Percentiles rank a stretch among this genome's conserved stretches.
Evolutionary conservation across 1,140 invertebrate genomes (phyloP).

Genomic region (Acromyrmex heyeri): DNA sequence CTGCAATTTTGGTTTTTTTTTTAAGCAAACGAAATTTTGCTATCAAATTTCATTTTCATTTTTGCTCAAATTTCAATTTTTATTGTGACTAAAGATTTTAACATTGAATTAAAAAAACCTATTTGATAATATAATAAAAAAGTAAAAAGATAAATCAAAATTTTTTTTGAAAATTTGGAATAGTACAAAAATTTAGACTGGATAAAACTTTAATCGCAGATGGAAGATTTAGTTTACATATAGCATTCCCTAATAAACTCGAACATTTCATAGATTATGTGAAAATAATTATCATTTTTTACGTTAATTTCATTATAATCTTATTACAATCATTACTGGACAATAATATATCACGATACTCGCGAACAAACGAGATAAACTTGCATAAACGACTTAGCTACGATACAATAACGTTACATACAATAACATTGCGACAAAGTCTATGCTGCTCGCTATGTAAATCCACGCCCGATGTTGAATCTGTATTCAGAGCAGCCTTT

Average conservation of each 20-base stretch:
- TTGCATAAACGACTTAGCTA: constrained; percentile 19
- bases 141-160: too few species aligned
- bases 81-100: too few species aligned
- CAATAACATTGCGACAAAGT: constrained; percentile 7
- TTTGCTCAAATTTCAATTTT: too few species aligned
- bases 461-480: constrained; percentile 39
- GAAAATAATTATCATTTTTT: not conserved
- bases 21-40: too few species aligned
- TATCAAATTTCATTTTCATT: too few species aligned
- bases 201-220: too few species aligned
- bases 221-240: too few species aligned
- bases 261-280: not conserved
- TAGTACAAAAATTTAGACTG: too few species aligned
- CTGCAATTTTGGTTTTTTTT: too few species aligned
- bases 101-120: too few species aligned
- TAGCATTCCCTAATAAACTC: not conserved
- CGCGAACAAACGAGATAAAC: not conserved
- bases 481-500: constrained; percentile 39
- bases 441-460: constrained; percentile 24
- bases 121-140: too few species aligned
- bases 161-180: too few species aligned
- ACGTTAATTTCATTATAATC: not conserved
- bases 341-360: constrained; percentile 7
- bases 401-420: constrained; percentile 25
- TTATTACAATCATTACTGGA: not conserved